These are phyloP conservation scores for Ooceraea biroi DNA, from an alignment of 1,140 invertebrate genomes.

Conservation along the genomic window DNA sequence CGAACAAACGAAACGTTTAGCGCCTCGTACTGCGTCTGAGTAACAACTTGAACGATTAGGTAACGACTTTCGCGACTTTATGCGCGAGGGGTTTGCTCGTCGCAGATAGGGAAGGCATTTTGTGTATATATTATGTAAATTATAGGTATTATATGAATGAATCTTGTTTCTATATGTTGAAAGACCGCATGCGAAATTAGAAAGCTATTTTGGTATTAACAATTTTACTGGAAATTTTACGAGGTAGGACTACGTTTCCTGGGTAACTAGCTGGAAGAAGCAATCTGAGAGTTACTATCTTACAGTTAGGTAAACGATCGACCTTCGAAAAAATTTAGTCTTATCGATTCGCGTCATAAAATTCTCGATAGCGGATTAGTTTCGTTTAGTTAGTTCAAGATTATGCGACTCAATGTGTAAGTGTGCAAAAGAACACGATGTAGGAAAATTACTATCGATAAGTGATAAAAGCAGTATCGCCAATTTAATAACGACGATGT, in stretches of 20 bases:
- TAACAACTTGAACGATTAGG: slow-evolving; percentile 38
- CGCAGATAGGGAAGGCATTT: background rate
- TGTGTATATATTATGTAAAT: background rate
- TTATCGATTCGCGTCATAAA: slow-evolving; percentile 45
- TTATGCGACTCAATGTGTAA: background rate
- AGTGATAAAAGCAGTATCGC: slow-evolving; percentile 5
- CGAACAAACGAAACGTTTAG: slow-evolving; percentile 44
- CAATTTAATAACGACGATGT: slow-evolving; percentile 1
- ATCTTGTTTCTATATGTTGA: background rate
- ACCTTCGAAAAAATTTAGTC: slow-evolving; percentile 51
- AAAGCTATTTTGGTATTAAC: background rate
- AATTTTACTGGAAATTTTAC: background rate
- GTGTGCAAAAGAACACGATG: background rate
- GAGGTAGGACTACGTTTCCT: background rate
- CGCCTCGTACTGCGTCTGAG: background rate
- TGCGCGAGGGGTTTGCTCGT: background rate
- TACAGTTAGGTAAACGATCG: slow-evolving; percentile 1
- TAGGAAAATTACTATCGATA: background rate
- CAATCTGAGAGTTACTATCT: background rate
- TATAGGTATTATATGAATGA: background rate
- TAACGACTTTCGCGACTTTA: slow-evolving; percentile 24
- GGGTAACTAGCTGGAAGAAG: background rate
- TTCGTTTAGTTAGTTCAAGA: background rate
- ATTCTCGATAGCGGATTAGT: background rate
- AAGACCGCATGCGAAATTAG: background rate